Percentiles rank a stretch among this genome's conserved stretches.
These are phyloP conservation scores for Apamea anceps DNA, from an alignment of 2,888 invertebrate genomes.

Conservation along the genomic window DNA sequence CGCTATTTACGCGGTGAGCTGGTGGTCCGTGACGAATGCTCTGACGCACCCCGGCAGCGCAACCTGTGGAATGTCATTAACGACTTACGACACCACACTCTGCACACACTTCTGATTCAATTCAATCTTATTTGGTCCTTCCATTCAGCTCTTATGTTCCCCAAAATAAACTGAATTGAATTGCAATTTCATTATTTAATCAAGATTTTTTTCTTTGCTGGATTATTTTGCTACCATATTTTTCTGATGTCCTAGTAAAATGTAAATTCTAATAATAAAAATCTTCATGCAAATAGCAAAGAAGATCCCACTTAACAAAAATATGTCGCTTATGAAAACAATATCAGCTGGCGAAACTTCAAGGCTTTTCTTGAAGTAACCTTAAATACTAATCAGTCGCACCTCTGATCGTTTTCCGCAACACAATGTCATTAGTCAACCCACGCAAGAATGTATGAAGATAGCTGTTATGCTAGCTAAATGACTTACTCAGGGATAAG, in stretches of 20 bases:
- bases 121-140: slow-evolving; percentile 69
- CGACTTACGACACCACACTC: slow-evolving; percentile 81
- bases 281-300: slow-evolving; percentile 11
- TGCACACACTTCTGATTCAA: slow-evolving; percentile 74
- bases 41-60: slow-evolving; percentile 84
- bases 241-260: background rate
- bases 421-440: slow-evolving; percentile 55
- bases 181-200: slow-evolving; percentile 4
- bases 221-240: background rate
- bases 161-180: slow-evolving; percentile 39
- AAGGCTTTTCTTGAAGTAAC: slow-evolving; percentile 58
- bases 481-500: slow-evolving; percentile 60
- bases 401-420: slow-evolving; percentile 56
- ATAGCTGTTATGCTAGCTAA: slow-evolving; percentile 52
- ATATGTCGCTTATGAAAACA: slow-evolving; percentile 57
- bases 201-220: background rate
- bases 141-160: slow-evolving; percentile 43
- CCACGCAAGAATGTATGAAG: slow-evolving; percentile 57
- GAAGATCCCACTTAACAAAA: slow-evolving; percentile 24
- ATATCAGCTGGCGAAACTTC: slow-evolving; percentile 58
- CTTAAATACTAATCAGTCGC: slow-evolving; percentile 58
- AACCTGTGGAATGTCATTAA: slow-evolving; percentile 87
- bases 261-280: slow-evolving; percentile 4
- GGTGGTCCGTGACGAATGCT: slow-evolving; percentile 81
- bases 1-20: slow-evolving; percentile 74